Conservation (phyloP, 2,888 invertebrate genomes). For the Heliconius hortense region DNA sequence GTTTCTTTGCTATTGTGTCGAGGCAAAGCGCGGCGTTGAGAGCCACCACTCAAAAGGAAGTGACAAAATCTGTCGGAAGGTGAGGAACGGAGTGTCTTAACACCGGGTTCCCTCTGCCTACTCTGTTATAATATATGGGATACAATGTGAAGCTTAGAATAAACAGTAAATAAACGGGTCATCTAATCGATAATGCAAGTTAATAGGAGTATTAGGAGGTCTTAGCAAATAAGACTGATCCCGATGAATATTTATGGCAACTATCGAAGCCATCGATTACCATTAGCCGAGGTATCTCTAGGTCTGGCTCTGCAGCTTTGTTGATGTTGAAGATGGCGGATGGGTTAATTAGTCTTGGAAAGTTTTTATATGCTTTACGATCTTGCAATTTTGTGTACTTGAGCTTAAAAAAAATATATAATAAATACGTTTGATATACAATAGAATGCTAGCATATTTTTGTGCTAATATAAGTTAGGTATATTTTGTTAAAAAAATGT, state of each 20-base stretch:
- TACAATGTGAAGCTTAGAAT: no score
- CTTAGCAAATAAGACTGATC: conserved; percentile 41
- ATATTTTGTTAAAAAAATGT: not conserved
- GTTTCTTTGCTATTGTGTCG: no score
- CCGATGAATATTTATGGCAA: conserved; percentile 47
- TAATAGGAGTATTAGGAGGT: conserved; percentile 35
- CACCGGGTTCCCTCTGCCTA: no score
- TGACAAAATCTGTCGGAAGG: no score
- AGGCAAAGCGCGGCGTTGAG: no score
- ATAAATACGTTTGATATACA: not conserved
- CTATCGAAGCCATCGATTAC: conserved; percentile 46
- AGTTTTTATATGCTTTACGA: conserved; percentile 27
- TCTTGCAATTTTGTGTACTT: not conserved
- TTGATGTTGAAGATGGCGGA: conserved; percentile 35
- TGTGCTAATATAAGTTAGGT: not conserved
- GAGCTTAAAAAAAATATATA: not conserved
- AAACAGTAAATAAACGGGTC: not conserved
- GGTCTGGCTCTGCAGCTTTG: conserved; percentile 39
- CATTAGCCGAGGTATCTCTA: conserved; percentile 49
- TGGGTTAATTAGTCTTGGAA: conserved; percentile 35
- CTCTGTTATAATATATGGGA: no score
- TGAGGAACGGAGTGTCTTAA: no score
- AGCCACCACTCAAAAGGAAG: no score
- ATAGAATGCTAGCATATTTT: not conserved
- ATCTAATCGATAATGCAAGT: conserved; percentile 32